phyloP scores from a whole-genome alignment of 2,797 vertebrate species.

The Crenichthys baileyi region DNA sequence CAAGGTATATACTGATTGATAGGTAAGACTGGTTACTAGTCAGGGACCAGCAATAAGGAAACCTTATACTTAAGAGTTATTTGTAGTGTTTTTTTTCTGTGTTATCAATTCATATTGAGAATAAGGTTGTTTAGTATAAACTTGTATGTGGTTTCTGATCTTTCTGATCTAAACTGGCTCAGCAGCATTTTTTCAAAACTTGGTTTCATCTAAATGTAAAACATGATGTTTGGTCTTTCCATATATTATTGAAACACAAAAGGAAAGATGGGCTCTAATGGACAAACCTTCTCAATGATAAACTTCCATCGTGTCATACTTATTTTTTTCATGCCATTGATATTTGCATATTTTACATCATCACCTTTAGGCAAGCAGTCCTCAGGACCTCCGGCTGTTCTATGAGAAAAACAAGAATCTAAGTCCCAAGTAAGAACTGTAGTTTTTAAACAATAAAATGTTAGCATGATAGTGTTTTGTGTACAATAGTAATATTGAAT shows the following conservation, averaged over 20 bases:
- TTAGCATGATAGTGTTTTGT: not conserved
- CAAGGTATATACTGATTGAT: not conserved
- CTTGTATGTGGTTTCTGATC: not conserved
- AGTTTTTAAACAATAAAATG: not conserved
- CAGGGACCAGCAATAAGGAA: not conserved
- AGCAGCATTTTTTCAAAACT: conserved; percentile 2
- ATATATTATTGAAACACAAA: not conserved
- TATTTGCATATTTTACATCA: not conserved
- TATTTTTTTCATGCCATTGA: not conserved
- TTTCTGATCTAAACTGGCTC: not conserved
- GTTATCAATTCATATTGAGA: not conserved
- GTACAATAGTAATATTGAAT: not conserved
- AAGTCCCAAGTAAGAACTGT: conserved; percentile 90
- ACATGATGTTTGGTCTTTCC: not conserved
- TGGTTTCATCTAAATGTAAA: not conserved
- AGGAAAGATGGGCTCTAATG: not conserved
- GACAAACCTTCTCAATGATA: not conserved
- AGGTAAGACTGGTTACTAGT: not conserved
- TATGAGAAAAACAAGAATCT: conserved; percentile 98
- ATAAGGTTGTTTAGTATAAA: not conserved
- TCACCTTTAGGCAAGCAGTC: conserved; percentile 91
- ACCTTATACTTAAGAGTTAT: not conserved
- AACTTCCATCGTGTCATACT: not conserved
- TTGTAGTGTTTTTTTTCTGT: not conserved
- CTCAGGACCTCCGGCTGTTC: conserved; percentile 96